A percentile compares a stretch with the other conserved stretches of the same genome.
These are phyloP conservation scores for Macaria notata DNA, from an alignment of 2,888 invertebrate species.

Conservation along the genomic window DNA sequence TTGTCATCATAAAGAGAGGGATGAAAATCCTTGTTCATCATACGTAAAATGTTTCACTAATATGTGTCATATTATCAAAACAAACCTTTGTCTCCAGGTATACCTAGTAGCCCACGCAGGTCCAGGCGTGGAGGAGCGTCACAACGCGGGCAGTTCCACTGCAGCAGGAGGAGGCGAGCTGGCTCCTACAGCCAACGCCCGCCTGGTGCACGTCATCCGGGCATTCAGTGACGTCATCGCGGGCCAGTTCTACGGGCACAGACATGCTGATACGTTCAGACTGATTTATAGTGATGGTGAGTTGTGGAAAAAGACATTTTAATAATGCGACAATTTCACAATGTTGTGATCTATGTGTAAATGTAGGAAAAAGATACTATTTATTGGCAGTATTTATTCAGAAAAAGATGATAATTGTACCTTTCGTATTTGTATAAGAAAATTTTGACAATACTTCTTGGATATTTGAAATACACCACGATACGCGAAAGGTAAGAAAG, in stretches of 20 bases:
- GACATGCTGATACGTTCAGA: conserved; percentile 95
- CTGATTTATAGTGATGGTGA: conserved; percentile 89
- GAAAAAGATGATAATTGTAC: too few relatives aligned
- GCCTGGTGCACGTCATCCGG: conserved; percentile 88
- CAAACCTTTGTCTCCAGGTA: conserved; percentile 80
- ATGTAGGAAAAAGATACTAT: too few relatives aligned
- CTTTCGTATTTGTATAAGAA: too few relatives aligned
- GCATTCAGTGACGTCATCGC: conserved; percentile 92
- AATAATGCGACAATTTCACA: too few relatives aligned
- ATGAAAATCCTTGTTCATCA: too few relatives aligned
- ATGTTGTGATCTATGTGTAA: too few relatives aligned
- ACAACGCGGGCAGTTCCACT: conserved; percentile 85
- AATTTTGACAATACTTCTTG: too few relatives aligned
- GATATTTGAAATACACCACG: too few relatives aligned
- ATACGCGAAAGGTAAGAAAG: too few relatives aligned
- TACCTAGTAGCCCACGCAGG: conserved; percentile 95
- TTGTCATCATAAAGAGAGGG: too few relatives aligned
- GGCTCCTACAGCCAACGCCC: conserved; percentile 87
- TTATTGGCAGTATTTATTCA: too few relatives aligned
- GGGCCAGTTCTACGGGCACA: conserved; percentile 96
- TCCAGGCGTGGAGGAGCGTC: conserved; percentile 93
- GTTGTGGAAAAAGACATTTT: conserved; percentile 35
- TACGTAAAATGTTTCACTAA: too few relatives aligned
- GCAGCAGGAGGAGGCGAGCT: conserved; percentile 82
- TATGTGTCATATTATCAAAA: conserved; percentile 46